A percentile compares a stretch with the other conserved stretches of the same genome.
These are phyloP conservation scores for Orchestes rusci DNA, from an alignment of 2,888 invertebrate genomes.

Conservation along the genomic window DNA sequence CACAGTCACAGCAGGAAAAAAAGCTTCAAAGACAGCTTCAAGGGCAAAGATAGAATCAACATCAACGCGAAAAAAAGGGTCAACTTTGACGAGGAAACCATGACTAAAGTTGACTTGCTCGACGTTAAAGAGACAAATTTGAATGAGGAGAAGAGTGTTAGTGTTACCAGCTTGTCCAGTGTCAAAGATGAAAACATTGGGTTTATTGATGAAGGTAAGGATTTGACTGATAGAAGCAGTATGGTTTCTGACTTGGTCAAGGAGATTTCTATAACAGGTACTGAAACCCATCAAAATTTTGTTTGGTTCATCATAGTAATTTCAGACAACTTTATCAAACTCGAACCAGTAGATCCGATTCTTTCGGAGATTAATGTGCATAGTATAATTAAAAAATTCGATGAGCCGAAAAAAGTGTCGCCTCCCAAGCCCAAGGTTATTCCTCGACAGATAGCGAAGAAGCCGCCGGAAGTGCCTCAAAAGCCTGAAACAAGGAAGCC, in stretches of 20 bases:
- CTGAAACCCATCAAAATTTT: no score
- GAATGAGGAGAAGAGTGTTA: constrained; percentile 40
- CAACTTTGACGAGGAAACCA: constrained; percentile 34
- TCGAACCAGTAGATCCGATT: constrained; percentile 34
- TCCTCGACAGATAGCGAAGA: constrained; percentile 34
- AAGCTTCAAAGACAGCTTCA: constrained; percentile 37
- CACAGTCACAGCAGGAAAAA: constrained; percentile 26
- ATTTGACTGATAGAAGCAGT: constrained; percentile 42
- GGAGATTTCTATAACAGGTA: constrained; percentile 30
- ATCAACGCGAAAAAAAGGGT: constrained; percentile 36
- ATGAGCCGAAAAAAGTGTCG: constrained; percentile 30
- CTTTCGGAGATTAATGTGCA: constrained; percentile 41
- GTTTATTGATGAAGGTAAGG: constrained; percentile 42
- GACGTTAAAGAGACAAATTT: constrained; percentile 31
- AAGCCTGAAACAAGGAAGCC: constrained; percentile 37
- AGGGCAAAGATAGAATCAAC: constrained; percentile 28
- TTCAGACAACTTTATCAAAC: no score
- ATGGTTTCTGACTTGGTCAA: constrained; percentile 38
- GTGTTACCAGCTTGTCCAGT: constrained; percentile 41
- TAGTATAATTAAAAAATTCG: constrained; percentile 42
- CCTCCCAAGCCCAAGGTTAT: constrained; percentile 34
- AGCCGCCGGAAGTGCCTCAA: constrained; percentile 38
- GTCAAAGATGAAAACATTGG: constrained; percentile 39
- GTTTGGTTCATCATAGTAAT: no score
- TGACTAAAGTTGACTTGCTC: constrained; percentile 27